Conservation (phyloP, 2,888 invertebrate genomes). For the Andrena minutula region DNA sequence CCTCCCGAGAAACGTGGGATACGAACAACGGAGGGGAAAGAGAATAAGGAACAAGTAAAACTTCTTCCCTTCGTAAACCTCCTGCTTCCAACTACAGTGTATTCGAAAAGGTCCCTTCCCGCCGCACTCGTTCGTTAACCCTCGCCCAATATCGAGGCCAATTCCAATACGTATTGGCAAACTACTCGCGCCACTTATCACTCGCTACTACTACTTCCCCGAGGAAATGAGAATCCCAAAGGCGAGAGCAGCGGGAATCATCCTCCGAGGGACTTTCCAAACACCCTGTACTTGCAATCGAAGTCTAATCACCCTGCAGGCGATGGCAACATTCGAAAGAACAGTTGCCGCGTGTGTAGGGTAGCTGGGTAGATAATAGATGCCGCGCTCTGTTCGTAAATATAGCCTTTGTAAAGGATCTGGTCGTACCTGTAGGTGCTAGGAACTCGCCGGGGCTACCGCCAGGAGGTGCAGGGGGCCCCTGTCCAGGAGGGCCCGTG, state of each 20-base stretch:
- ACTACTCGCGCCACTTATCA: no score
- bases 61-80: background rate
- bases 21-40: background rate
- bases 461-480: constrained; percentile 82
- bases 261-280: background rate
- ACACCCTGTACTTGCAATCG: background rate
- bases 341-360: background rate
- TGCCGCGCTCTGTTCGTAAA: background rate
- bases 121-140: background rate
- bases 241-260: background rate
- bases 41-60: no score
- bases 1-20: constrained; percentile 26
- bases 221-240: background rate
- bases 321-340: background rate
- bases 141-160: background rate
- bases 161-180: background rate
- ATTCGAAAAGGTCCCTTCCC: background rate
- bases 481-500: constrained; percentile 83
- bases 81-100: constrained; percentile 1
- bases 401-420: constrained; percentile 24
- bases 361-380: constrained; percentile 1
- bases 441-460: constrained; percentile 84
- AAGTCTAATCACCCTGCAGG: background rate
- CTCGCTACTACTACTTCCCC: background rate
- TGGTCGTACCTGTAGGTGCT: constrained; percentile 82